Percentiles rank a stretch among this genome's conserved stretches.
Evolutionary conservation across 2,113 vertebrate genomes (phyloP).

Genomic region (Tautogolabrus adspersus): DNA sequence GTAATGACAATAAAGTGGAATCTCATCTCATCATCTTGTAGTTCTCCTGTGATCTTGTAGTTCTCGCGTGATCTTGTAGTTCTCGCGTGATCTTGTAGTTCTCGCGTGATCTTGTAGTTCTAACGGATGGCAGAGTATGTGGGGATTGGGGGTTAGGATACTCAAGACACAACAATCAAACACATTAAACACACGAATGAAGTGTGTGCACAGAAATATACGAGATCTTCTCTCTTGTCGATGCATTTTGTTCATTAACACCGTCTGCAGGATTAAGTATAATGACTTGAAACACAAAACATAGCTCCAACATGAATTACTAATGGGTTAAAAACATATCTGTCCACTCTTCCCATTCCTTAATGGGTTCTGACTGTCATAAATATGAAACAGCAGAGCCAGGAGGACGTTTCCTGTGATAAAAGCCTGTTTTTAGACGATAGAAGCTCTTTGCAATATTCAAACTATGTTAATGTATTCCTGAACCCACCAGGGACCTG

Average conservation of each 20-base stretch:
- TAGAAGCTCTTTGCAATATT: neutral
- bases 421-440: neutral
- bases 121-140: no score
- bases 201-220: neutral
- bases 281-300: neutral
- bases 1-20: no score
- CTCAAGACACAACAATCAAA: neutral
- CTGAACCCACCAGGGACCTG: neutral
- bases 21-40: no score
- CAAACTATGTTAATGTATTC: neutral
- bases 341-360: neutral
- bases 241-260: neutral
- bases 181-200: neutral
- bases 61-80: no score
- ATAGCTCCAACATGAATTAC: neutral
- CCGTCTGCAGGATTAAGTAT: neutral
- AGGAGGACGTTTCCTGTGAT: neutral
- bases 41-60: no score
- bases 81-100: no score
- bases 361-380: neutral
- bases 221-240: neutral
- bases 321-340: neutral
- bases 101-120: no score
- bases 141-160: no score
- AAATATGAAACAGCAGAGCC: neutral